A percentile compares a stretch with the other conserved stretches of the same genome.
Evolutionary conservation across 2,113 vertebrate genomes (phyloP).

Genomic region (Cynocephalus volans): DNA sequence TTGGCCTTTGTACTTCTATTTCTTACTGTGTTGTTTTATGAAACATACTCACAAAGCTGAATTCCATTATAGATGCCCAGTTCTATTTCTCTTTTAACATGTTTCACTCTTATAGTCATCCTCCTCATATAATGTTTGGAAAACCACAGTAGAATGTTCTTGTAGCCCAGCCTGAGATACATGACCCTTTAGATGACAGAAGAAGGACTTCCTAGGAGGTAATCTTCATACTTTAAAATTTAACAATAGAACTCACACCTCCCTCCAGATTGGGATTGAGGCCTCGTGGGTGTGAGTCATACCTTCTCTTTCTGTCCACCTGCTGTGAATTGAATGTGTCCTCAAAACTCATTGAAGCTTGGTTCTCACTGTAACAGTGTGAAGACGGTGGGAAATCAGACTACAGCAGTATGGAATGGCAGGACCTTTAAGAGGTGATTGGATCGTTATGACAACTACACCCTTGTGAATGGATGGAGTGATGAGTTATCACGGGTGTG

Average conservation of each 20-base stretch:
- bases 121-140: not conserved
- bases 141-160: not conserved
- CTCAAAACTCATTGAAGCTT: no score
- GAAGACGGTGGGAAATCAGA: no score
- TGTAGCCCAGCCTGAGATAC: not conserved
- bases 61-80: not conserved
- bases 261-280: not conserved
- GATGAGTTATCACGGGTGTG: no score
- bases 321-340: no score
- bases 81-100: not conserved
- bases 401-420: no score
- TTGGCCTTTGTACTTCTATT: constrained; percentile 23
- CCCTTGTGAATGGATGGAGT: no score
- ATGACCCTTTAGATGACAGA: not conserved
- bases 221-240: not conserved
- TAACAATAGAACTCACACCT: not conserved
- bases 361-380: no score
- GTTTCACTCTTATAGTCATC: not conserved
- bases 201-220: not conserved
- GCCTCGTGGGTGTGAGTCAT: not conserved
- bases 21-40: constrained; percentile 25
- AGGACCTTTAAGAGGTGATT: no score
- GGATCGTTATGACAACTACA: no score
- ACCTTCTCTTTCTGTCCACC: not conserved
- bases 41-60: not conserved